Evolutionary conservation across 2,888 invertebrate genomes (phyloP), one percentile per base, ranked within the genome.

Genomic region (Eilema sororculum): DNA sequence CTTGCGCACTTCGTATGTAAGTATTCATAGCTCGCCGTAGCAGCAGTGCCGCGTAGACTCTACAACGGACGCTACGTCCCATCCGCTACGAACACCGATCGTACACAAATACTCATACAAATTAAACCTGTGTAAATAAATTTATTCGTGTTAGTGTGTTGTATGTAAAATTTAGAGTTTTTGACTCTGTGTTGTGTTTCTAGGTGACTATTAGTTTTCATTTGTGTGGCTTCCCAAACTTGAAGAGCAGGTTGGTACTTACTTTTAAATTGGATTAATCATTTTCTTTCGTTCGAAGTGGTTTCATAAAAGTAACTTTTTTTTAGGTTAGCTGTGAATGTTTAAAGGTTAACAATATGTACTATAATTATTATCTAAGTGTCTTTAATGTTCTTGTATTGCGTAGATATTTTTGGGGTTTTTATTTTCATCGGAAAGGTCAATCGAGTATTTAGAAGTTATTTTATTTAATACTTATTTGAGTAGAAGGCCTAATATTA

Each of bases 21-120:
- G 72, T 80, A 71, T 71, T 74, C 74, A 75, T 72, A 71, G 69
- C 28, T 71, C 76, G 71, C 72, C 87, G 87, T 87, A 86, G 84
- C 86, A 84, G 77, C 90, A 90, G 90, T 90, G 77, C 82, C 86
- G 87, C 86, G 90, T 90, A 89, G 90, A 83, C 83, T 72, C 69
- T 76, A 81, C 87, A 80, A 86, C 84, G 78, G 84, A 83, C 82
- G 81, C 89, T 88, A 90, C 89, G 87, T 80, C 76, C 72, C 74
- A 70, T 65, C 75, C 72, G 82, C 89, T 88, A 87, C 90, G 87
- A 82, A 77, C 65, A 76, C 77, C 81, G 84, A 83, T 82, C 85
- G 83, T 79, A 79, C 77, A 70, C 70, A 72, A 41, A 61, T 56
- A 74, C 68, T 70, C 72, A 65, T 72, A 72, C 69, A 72, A 65